Conservation (phyloP, 2,113 vertebrate genomes). For the Prunella himalayana region DNA sequence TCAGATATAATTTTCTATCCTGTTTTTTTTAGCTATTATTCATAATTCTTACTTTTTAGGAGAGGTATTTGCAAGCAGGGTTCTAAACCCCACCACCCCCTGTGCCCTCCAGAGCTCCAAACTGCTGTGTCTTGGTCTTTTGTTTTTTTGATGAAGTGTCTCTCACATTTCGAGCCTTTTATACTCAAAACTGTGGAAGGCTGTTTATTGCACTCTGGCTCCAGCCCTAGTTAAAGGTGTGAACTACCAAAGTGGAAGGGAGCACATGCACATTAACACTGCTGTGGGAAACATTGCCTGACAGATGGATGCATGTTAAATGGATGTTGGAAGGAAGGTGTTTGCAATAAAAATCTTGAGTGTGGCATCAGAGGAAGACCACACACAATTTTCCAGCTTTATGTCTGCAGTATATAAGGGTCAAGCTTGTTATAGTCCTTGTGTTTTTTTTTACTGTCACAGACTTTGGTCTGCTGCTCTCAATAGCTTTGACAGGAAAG, state of each 20-base stretch:
- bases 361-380: slow-evolving; percentile 54
- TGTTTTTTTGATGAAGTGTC: slow-evolving; percentile 48
- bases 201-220: slow-evolving; percentile 59
- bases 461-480: neutral
- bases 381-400: slow-evolving; percentile 35
- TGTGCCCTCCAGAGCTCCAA: neutral
- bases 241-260: slow-evolving; percentile 51
- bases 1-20: neutral
- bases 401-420: neutral
- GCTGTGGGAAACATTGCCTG: slow-evolving; percentile 42
- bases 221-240: slow-evolving; percentile 62
- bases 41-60: neutral
- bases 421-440: neutral
- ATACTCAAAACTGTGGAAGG: slow-evolving; percentile 40
- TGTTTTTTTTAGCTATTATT: neutral
- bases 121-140: neutral
- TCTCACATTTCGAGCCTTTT: slow-evolving; percentile 56
- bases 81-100: neutral
- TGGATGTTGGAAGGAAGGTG: slow-evolving; percentile 60
- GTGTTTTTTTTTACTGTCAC: neutral
- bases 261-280: slow-evolving; percentile 48
- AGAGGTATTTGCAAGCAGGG: neutral
- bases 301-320: slow-evolving; percentile 53
- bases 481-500: neutral
- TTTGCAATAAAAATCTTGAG: slow-evolving; percentile 60